A percentile compares a stretch with the other conserved stretches of the same genome.
phyloP scores from a whole-genome alignment of 1,140 invertebrate genomes.

The Periplaneta americana region DNA sequence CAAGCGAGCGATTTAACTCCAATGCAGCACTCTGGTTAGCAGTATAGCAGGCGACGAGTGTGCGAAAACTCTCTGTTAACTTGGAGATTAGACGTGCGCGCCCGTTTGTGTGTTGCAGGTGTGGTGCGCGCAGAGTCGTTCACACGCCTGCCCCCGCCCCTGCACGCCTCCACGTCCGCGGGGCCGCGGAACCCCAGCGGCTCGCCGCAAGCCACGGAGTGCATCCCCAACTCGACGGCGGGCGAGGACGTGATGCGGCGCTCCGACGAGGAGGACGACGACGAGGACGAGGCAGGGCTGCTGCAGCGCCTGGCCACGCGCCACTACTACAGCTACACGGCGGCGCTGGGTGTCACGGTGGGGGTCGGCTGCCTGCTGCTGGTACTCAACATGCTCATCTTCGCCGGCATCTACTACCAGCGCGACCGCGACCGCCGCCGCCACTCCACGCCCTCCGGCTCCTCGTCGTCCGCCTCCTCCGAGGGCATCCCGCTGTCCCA shows the following conservation, averaged over 20 bases:
- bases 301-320: constrained; percentile 45
- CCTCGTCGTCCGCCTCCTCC: constrained; percentile 23
- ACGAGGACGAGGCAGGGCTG: constrained; percentile 40
- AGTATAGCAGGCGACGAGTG: no score
- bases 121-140: constrained; percentile 51
- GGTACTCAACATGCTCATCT: constrained; percentile 80
- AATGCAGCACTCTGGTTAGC: no score
- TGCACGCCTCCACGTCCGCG: background rate
- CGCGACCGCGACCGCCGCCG: constrained; percentile 47
- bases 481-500: constrained; percentile 38
- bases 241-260: constrained; percentile 28
- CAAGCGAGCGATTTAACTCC: no score
- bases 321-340: constrained; percentile 65
- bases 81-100: no score
- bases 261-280: constrained; percentile 36
- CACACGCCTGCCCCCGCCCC: constrained; percentile 44
- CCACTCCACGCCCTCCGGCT: constrained; percentile 34
- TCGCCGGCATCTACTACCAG: constrained; percentile 83
- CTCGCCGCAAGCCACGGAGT: constrained; percentile 25
- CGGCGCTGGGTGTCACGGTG: constrained; percentile 81
- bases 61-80: no score
- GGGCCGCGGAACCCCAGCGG: constrained; percentile 17
- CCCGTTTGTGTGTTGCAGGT: constrained; percentile 34
- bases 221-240: constrained; percentile 38
- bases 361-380: constrained; percentile 82